A percentile compares a stretch with the other conserved stretches of the same genome.
Evolutionary conservation across 1,140 invertebrate species (phyloP).

Genomic region (Psilanteris sp.): DNA sequence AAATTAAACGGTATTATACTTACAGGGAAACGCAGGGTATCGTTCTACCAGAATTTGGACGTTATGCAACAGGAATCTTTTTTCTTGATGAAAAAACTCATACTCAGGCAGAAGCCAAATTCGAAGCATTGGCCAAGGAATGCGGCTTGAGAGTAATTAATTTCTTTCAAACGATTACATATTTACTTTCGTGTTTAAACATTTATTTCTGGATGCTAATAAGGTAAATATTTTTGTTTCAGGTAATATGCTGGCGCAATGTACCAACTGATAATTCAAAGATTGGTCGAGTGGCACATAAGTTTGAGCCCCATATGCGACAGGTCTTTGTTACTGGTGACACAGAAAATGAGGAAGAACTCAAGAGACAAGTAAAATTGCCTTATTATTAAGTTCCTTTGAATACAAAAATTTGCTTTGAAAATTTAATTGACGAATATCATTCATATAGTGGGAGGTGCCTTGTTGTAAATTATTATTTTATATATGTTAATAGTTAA

Average conservation of each 20-base stretch:
- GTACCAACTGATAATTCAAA: slow-evolving; percentile 91
- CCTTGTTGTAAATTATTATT: too few species aligned
- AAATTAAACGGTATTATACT: too few species aligned
- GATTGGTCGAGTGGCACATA: slow-evolving; percentile 94
- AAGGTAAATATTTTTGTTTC: slow-evolving; percentile 42
- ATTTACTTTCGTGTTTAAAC: background rate
- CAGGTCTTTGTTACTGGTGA: slow-evolving; percentile 93
- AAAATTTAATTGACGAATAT: too few species aligned
- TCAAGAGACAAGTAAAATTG: slow-evolving; percentile 73
- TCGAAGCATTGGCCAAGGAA: slow-evolving; percentile 89
- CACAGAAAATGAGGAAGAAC: slow-evolving; percentile 80
- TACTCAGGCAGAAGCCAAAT: slow-evolving; percentile 88
- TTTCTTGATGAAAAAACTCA: slow-evolving; percentile 93
- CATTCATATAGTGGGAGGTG: too few species aligned
- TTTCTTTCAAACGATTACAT: slow-evolving; percentile 3
- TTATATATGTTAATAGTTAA: too few species aligned
- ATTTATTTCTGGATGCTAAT: slow-evolving; percentile 19
- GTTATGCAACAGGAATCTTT: slow-evolving; percentile 97
- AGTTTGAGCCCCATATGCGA: slow-evolving; percentile 96
- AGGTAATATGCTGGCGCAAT: slow-evolving; percentile 94
- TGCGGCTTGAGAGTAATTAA: slow-evolving; percentile 85
- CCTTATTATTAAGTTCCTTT: too few species aligned
- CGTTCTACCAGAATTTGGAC: slow-evolving; percentile 90
- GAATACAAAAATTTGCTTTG: too few species aligned
- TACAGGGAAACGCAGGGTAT: slow-evolving; percentile 87